These are phyloP conservation scores for Eilema caniola DNA, from an alignment of 2,888 invertebrate genomes.

Conservation along the genomic window DNA sequence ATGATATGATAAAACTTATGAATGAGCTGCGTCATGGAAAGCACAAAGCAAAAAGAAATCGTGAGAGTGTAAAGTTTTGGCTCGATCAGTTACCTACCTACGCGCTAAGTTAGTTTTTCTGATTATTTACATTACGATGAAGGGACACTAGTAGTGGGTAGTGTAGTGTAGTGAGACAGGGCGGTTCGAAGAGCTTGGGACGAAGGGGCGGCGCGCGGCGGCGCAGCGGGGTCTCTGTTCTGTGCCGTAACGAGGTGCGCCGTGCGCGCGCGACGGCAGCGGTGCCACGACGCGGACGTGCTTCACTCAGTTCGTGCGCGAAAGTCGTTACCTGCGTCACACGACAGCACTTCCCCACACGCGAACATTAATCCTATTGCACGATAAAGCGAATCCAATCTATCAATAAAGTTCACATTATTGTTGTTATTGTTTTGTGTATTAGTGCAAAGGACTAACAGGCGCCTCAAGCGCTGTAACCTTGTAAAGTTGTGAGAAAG, in stretches of 20 bases:
- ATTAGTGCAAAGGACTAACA: constrained; percentile 51
- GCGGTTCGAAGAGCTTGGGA: constrained; percentile 57
- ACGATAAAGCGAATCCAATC: constrained; percentile 67
- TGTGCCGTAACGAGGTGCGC: constrained; percentile 80
- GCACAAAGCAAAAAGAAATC: neutral
- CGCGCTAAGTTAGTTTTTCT: neutral
- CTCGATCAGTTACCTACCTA: neutral
- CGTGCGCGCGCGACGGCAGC: constrained; percentile 73
- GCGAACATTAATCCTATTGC: constrained; percentile 69
- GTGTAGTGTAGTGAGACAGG: constrained; percentile 50
- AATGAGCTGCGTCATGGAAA: neutral
- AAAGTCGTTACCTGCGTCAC: constrained; percentile 85
- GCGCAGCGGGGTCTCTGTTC: constrained; percentile 67
- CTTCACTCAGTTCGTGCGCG: constrained; percentile 87
- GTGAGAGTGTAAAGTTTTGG: neutral
- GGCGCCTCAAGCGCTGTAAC: constrained; percentile 63
- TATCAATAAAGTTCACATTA: constrained; percentile 60
- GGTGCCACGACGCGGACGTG: constrained; percentile 84
- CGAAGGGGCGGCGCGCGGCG: constrained; percentile 49
- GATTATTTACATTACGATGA: neutral
- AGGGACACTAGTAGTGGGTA: constrained; percentile 10
- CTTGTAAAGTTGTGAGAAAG: constrained; percentile 81
- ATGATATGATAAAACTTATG: neutral
- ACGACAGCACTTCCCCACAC: constrained; percentile 79
- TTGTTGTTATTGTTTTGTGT: constrained; percentile 59